Conservation (phyloP, 2,888 invertebrate genomes). For the Xestia xanthographa region DNA sequence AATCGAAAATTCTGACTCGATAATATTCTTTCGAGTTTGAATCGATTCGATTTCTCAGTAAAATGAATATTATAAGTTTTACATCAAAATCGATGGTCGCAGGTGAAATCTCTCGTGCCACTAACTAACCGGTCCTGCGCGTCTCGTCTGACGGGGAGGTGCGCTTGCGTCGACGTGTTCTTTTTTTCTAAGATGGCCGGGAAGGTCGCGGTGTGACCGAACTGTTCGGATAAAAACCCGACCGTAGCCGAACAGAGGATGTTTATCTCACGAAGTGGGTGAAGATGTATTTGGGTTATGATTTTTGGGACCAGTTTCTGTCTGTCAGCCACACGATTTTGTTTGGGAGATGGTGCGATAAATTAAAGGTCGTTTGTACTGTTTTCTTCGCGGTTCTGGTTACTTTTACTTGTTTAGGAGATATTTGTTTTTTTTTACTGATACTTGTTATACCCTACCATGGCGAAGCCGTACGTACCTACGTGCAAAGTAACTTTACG, state of each 20-base stretch:
- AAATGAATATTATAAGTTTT: conserved; percentile 65
- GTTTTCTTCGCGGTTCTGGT: conserved; percentile 25
- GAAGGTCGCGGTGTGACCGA: conserved; percentile 70
- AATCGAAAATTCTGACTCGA: conserved; percentile 56
- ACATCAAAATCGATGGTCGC: conserved; percentile 71
- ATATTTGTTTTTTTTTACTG: background rate
- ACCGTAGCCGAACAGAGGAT: conserved; percentile 59
- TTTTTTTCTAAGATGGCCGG: conserved; percentile 64
- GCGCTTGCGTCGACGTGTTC: conserved; percentile 62
- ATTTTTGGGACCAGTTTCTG: conserved; percentile 66
- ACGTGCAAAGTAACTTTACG: too few relatives aligned
- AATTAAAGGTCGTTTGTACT: conserved; percentile 53
- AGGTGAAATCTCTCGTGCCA: conserved; percentile 84
- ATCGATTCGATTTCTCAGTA: conserved; percentile 74
- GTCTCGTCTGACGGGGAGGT: conserved; percentile 71
- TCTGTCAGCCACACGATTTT: conserved; percentile 62
- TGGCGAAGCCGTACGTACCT: too few relatives aligned
- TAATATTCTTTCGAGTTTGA: conserved; percentile 45
- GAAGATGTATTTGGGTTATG: conserved; percentile 68
- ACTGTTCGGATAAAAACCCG: conserved; percentile 60
- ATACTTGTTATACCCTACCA: background rate
- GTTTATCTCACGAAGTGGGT: conserved; percentile 69
- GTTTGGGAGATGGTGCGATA: conserved; percentile 62
- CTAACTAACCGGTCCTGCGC: conserved; percentile 81
- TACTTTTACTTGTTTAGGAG: conserved; percentile 4